phyloP scores from a whole-genome alignment of 2,113 vertebrate species.

The Laterallus jamaicensis region DNA sequence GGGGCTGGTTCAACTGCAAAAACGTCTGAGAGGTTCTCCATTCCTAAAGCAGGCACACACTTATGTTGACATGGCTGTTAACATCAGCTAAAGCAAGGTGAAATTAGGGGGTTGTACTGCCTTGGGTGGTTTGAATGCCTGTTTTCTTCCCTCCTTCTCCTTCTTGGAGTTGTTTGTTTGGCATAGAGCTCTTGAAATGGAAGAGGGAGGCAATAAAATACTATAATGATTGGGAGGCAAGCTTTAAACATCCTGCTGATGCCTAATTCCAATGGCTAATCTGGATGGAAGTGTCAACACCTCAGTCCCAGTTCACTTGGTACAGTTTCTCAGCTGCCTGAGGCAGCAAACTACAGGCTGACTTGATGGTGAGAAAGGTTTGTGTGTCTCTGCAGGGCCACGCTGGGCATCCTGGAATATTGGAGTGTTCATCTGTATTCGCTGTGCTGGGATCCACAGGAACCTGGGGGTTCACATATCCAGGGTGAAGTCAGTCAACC shows the following conservation, averaged over 20 bases:
- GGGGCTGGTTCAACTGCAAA: neutral
- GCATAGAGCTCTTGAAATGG: neutral
- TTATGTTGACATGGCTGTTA: neutral
- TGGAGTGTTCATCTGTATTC: slow-evolving; percentile 96
- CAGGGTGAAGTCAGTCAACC: slow-evolving; percentile 96
- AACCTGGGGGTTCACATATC: slow-evolving; percentile 98
- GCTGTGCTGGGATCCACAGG: slow-evolving; percentile 96
- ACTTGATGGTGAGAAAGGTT: neutral
- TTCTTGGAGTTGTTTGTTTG: neutral
- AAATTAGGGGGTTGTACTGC: neutral
- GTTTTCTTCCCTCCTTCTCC: neutral
- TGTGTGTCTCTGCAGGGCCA: slow-evolving; percentile 79
- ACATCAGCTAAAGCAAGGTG: neutral
- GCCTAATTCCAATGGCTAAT: neutral
- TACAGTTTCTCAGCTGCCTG: neutral
- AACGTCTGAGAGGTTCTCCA: neutral
- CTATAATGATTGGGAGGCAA: fast-evolving
- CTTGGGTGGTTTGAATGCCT: neutral
- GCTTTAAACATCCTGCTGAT: neutral
- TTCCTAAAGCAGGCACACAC: neutral
- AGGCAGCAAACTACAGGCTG: neutral
- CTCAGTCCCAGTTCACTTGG: neutral
- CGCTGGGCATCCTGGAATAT: slow-evolving; percentile 99
- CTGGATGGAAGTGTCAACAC: neutral
- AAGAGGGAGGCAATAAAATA: neutral